Percentiles rank a stretch among this genome's conserved stretches.
These are phyloP conservation scores for Caenorhabditis inopinata DNA, from an alignment of 1,140 invertebrate genomes.

Conservation along the genomic window DNA sequence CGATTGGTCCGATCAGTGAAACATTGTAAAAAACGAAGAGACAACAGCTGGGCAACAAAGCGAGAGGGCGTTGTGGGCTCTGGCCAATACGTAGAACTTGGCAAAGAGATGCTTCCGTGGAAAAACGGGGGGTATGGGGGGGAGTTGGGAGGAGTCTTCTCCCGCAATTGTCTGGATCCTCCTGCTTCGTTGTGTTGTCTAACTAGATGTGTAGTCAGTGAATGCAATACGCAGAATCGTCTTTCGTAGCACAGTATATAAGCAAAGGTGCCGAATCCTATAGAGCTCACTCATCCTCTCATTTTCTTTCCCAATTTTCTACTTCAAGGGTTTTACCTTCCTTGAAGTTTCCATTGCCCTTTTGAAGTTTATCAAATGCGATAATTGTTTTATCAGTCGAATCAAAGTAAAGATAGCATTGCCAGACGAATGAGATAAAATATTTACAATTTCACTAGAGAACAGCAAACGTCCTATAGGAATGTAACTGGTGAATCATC, in stretches of 20 bases:
- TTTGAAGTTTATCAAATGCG: no score
- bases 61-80: neutral
- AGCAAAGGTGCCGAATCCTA: neutral
- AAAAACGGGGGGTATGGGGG: constrained; percentile 13
- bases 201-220: neutral
- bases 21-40: constrained; percentile 2
- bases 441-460: neutral
- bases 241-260: constrained; percentile 22
- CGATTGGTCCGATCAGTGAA: constrained; percentile 14
- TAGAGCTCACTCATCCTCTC: constrained; percentile 8
- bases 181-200: neutral
- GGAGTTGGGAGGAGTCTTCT: constrained; percentile 13
- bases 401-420: no score
- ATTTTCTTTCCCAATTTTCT: neutral
- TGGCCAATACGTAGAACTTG: constrained; percentile 27
- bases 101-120: constrained; percentile 8
- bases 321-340: neutral
- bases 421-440: no score
- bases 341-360: neutral
- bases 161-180: neutral
- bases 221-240: constrained; percentile 27
- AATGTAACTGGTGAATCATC: neutral
- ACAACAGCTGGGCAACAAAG: neutral
- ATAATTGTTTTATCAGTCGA: no score
- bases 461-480: neutral